phyloP scores from a whole-genome alignment of 2,888 invertebrate genomes.

The Syrista parreyssii region DNA sequence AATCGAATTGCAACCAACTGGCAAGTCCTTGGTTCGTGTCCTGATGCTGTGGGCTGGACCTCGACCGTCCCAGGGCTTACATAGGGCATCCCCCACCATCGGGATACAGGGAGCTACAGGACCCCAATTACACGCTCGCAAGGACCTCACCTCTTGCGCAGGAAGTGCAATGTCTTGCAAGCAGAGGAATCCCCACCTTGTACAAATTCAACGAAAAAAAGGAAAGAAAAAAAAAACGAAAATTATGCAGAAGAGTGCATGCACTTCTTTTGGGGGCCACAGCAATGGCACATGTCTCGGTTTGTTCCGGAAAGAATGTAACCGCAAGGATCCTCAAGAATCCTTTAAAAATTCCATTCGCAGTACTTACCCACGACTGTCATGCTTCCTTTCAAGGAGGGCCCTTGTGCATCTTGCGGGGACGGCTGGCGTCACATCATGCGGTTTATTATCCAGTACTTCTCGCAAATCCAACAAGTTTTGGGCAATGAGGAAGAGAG shows the following conservation, averaged over 20 bases:
- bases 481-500: conserved; percentile 6
- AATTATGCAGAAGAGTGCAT: too few species aligned
- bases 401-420: background rate
- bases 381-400: background rate
- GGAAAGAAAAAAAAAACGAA: too few species aligned
- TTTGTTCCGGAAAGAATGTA: too few species aligned
- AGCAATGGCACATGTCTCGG: too few species aligned
- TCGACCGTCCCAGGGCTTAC: conserved; percentile 63
- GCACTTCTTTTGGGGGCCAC: too few species aligned
- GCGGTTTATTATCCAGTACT: conserved; percentile 44
- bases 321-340: too few species aligned
- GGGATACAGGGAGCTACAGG: conserved; percentile 51
- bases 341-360: too few species aligned
- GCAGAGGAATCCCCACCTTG: background rate
- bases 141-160: conserved; percentile 46
- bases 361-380: background rate
- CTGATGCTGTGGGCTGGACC: conserved; percentile 65
- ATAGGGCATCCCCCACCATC: conserved; percentile 64
- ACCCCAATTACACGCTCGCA: conserved; percentile 59
- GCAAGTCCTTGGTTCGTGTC: conserved; percentile 56
- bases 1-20: too few species aligned
- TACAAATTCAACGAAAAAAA: too few species aligned
- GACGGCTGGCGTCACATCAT: conserved; percentile 39
- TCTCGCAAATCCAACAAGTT: background rate
- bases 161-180: conserved; percentile 50